Conservation (phyloP, 2,888 invertebrate species). For the Orthosia cruda region DNA sequence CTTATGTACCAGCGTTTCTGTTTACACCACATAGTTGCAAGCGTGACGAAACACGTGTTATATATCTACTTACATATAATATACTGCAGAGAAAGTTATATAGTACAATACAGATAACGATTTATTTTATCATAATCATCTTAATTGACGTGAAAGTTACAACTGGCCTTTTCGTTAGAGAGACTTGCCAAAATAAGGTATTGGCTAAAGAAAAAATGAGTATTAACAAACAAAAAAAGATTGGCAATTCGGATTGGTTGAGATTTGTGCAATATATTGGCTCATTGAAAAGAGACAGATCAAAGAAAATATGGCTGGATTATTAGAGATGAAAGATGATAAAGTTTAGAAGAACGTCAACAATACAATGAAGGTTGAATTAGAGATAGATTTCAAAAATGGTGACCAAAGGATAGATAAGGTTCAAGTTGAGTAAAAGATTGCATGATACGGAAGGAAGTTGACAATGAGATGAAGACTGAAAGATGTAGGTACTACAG, state of each 20-base stretch:
- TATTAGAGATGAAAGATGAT: too few relatives aligned
- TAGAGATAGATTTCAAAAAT: not conserved
- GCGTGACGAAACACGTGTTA: slow-evolving; percentile 50
- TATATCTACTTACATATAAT: slow-evolving; percentile 30
- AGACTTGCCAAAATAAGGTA: slow-evolving; percentile 22
- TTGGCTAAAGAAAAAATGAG: not conserved
- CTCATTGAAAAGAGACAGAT: not conserved
- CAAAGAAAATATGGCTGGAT: too few relatives aligned
- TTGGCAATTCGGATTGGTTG: not conserved
- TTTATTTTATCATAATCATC: slow-evolving; percentile 24
- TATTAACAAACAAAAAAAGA: too few relatives aligned
- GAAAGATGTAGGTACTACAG: too few relatives aligned
- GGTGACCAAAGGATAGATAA: too few relatives aligned
- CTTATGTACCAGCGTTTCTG: slow-evolving; percentile 2
- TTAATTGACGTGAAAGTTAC: slow-evolving; percentile 57
- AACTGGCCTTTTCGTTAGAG: not conserved
- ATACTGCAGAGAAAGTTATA: slow-evolving; percentile 55
- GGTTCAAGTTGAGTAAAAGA: too few relatives aligned
- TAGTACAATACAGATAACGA: slow-evolving; percentile 44
- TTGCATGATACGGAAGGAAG: too few relatives aligned
- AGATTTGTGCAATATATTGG: too few relatives aligned
- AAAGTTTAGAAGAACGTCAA: not conserved
- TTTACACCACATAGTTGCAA: slow-evolving; percentile 44
- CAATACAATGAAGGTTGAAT: not conserved
- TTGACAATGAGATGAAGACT: too few relatives aligned